Evolutionary conservation across 2,888 invertebrate species (phyloP).

Genomic region (Mythimna impura): DNA sequence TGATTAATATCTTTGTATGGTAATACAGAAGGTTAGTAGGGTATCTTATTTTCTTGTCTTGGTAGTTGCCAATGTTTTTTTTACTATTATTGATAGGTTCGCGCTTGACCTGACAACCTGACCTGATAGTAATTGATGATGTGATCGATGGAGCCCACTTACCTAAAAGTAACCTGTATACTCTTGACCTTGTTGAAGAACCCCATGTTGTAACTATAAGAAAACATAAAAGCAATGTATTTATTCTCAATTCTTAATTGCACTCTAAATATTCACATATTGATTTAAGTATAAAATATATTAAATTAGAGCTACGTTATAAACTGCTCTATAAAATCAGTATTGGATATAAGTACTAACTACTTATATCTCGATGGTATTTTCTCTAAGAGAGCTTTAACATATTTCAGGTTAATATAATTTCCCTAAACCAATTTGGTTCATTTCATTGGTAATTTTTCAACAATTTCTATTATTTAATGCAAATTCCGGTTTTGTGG

Average conservation of each 20-base stretch:
- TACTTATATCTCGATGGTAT: no score
- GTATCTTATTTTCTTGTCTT: neutral
- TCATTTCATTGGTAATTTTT: slow-evolving; percentile 44
- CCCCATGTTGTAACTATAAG: no score
- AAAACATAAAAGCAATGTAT: no score
- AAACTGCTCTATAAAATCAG: neutral
- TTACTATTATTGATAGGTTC: neutral
- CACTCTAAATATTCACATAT: neutral
- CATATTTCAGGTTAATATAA: neutral
- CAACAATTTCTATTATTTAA: slow-evolving; percentile 64
- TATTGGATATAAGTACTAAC: no score
- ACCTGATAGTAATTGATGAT: no score
- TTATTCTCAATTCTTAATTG: no score
- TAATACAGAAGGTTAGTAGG: neutral
- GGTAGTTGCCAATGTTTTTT: neutral
- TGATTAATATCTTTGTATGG: neutral
- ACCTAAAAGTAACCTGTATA: no score
- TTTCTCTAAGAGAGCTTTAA: neutral
- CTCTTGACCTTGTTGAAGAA: no score
- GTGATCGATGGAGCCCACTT: no score
- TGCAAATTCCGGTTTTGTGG: slow-evolving; percentile 65
- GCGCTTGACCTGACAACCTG: no score
- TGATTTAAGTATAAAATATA: no score
- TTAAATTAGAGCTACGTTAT: neutral
- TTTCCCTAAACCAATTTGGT: slow-evolving; percentile 26